A percentile compares a stretch with the other conserved stretches of the same genome.
Conservation (phyloP, 2,888 invertebrate genomes). For the Horisme vitalbata region DNA sequence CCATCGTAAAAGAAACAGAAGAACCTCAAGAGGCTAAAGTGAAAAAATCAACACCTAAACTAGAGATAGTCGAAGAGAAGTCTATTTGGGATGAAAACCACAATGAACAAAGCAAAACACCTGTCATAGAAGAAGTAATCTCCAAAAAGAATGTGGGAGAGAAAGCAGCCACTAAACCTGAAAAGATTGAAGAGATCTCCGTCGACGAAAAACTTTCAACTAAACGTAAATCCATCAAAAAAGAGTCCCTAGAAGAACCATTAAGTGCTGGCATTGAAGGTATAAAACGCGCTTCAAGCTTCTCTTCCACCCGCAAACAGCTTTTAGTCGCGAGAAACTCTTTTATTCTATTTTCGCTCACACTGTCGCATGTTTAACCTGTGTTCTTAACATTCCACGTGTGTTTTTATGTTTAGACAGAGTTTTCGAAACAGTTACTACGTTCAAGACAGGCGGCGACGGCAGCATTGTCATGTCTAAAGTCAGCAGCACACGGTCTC, state of each 20-base stretch:
- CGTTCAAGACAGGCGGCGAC: slow-evolving; percentile 76
- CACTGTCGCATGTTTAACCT: slow-evolving; percentile 74
- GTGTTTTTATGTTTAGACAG: slow-evolving; percentile 82
- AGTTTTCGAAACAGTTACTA: slow-evolving; percentile 80
- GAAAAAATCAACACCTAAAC: slow-evolving; percentile 46
- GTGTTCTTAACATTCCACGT: slow-evolving; percentile 74
- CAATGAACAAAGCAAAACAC: slow-evolving; percentile 56
- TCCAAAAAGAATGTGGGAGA: slow-evolving; percentile 54
- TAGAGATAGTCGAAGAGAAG: slow-evolving; percentile 59
- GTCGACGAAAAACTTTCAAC: slow-evolving; percentile 60
- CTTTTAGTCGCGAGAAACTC: slow-evolving; percentile 63
- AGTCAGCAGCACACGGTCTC: slow-evolving; percentile 84
- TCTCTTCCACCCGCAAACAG: slow-evolving; percentile 66
- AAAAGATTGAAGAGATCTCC: slow-evolving; percentile 61
- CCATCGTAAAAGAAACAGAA: slow-evolving; percentile 50
- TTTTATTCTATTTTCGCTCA: slow-evolving; percentile 60
- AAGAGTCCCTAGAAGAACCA: slow-evolving; percentile 69
- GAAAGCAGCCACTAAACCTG: slow-evolving; percentile 61
- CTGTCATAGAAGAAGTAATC: slow-evolving; percentile 54
- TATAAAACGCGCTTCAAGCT: slow-evolving; percentile 71
- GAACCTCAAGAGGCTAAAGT: slow-evolving; percentile 39
- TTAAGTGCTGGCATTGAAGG: slow-evolving; percentile 79
- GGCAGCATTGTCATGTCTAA: slow-evolving; percentile 78
- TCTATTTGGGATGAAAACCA: slow-evolving; percentile 72
- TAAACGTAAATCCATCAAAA: slow-evolving; percentile 74